Evolutionary conservation across 2,888 invertebrate genomes (phyloP).

Genomic region (Nymphalis polychloros): DNA sequence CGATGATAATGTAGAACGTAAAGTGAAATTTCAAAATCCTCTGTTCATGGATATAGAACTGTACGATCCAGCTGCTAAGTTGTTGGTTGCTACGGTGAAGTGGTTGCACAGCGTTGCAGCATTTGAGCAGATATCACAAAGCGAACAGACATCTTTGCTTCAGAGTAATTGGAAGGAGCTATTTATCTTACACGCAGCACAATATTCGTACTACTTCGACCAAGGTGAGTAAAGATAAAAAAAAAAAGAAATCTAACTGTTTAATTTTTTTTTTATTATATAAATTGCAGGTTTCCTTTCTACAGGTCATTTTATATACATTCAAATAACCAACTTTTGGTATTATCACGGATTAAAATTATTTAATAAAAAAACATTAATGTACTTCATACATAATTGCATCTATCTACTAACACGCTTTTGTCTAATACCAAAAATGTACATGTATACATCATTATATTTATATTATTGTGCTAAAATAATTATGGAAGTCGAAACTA

Average conservation of each 20-base stretch:
- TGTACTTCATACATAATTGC: no score
- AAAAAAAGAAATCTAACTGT: neutral
- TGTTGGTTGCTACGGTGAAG: slow-evolving; percentile 88
- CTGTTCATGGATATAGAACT: slow-evolving; percentile 44
- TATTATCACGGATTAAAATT: no score
- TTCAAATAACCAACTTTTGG: no score
- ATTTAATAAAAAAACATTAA: no score
- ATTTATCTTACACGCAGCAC: slow-evolving; percentile 91
- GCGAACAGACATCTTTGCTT: slow-evolving; percentile 88
- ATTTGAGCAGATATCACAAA: slow-evolving; percentile 83
- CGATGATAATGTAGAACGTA: slow-evolving; percentile 17
- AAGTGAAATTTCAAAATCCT: slow-evolving; percentile 43
- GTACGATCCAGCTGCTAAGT: slow-evolving; percentile 87
- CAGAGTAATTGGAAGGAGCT: slow-evolving; percentile 92
- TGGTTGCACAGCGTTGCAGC: slow-evolving; percentile 91
- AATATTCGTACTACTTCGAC: slow-evolving; percentile 88
- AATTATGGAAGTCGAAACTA: no score
- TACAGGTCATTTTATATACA: no score
- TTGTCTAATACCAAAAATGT: no score
- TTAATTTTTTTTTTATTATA: no score
- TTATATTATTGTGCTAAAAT: no score
- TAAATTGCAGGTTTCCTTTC: no score
- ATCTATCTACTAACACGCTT: no score
- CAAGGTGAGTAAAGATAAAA: slow-evolving; percentile 77
- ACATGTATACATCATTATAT: no score